Evolutionary conservation across 2,888 invertebrate species (phyloP).

Genomic region (Drosophila robusta): DNA sequence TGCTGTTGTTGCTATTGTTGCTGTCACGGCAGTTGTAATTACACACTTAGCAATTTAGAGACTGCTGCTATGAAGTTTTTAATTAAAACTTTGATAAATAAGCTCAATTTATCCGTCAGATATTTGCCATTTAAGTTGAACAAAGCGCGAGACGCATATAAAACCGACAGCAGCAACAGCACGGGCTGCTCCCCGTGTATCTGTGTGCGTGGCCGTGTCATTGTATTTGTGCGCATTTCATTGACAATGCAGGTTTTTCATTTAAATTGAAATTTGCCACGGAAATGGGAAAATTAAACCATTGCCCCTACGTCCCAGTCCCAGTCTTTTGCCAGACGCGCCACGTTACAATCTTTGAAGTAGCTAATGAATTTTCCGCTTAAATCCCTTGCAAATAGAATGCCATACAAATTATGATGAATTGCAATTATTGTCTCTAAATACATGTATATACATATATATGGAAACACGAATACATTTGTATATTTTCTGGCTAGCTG

Average conservation of each 20-base stretch:
- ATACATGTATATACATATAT: neutral
- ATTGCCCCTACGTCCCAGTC: conserved; percentile 5
- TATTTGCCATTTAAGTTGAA: conserved; percentile 56
- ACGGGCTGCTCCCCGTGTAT: too few species aligned
- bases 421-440: conserved; percentile 1
- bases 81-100: conserved; percentile 79
- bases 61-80: conserved; percentile 68
- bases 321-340: conserved; percentile 1
- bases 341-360: conserved; percentile 23
- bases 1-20: conserved; percentile 1
- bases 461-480: neutral
- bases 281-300: conserved; percentile 30
- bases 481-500: neutral
- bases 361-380: conserved; percentile 30
- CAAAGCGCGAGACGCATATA: conserved; percentile 19
- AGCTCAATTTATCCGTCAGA: conserved; percentile 72
- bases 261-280: conserved; percentile 62
- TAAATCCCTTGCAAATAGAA: conserved; percentile 9
- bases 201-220: neutral
- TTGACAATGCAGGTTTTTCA: conserved; percentile 60
- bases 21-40: conserved; percentile 66
- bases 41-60: conserved; percentile 71
- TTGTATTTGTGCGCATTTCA: conserved; percentile 38
- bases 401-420: conserved; percentile 17
- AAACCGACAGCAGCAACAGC: neutral